Percentiles rank a stretch among this genome's conserved stretches.
Conservation (phyloP, 2,797 vertebrate species). For the Linurgus olivaceus region DNA sequence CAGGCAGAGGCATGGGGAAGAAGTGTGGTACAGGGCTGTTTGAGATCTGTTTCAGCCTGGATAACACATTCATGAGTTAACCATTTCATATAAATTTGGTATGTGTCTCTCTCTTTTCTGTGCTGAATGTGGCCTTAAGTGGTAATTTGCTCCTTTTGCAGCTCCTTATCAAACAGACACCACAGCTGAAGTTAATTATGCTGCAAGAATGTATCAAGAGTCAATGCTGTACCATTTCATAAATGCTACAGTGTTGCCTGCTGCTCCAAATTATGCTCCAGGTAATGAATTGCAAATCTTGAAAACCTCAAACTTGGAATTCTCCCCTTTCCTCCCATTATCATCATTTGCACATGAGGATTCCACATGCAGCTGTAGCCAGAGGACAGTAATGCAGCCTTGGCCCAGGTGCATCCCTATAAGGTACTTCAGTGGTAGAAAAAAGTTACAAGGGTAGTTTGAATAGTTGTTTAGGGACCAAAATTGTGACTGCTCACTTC, state of each 20-base stretch:
- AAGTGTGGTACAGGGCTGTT: background rate
- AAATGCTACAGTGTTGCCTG: background rate
- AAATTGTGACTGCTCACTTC: background rate
- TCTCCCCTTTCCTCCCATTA: background rate
- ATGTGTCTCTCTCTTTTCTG: rapidly evolving
- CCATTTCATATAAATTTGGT: background rate
- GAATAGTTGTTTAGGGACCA: background rate
- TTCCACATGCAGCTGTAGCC: background rate
- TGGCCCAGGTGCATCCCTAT: background rate
- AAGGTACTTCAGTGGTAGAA: background rate
- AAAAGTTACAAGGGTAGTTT: background rate
- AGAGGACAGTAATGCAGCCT: background rate
- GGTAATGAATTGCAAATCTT: background rate
- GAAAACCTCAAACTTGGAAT: background rate
- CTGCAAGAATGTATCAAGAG: background rate
- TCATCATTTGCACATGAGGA: background rate
- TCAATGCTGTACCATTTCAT: background rate
- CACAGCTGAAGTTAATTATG: background rate
- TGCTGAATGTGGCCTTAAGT: background rate
- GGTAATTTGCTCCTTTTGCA: background rate
- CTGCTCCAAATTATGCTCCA: background rate
- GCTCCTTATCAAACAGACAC: background rate
- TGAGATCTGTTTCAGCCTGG: background rate
- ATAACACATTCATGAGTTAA: background rate
- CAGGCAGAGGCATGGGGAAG: background rate